phyloP scores from a whole-genome alignment of 1,140 invertebrate genomes.

The Nebria ingens region DNA sequence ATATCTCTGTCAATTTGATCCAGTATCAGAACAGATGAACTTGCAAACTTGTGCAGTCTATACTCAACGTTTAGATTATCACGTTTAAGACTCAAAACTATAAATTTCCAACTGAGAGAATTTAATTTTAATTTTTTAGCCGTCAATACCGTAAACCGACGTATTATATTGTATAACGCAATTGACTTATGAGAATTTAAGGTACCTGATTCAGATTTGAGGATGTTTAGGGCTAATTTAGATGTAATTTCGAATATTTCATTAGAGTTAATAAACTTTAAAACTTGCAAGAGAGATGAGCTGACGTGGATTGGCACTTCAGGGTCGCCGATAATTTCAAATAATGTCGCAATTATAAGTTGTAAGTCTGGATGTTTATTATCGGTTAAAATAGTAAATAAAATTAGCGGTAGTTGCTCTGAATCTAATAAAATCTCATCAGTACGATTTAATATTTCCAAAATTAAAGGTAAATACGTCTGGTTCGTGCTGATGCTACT shows the following conservation, averaged over 20 bases:
- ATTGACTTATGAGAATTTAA: conserved; percentile 38
- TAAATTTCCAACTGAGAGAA: conserved; percentile 34
- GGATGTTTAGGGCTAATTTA: conserved; percentile 28
- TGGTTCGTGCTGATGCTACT: no score
- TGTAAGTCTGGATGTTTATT: conserved; percentile 28
- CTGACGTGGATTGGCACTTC: conserved; percentile 34
- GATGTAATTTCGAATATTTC: conserved; percentile 35
- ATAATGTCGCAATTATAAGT: conserved; percentile 25
- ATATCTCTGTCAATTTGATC: conserved; percentile 48
- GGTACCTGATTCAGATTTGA: conserved; percentile 25
- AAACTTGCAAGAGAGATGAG: conserved; percentile 35
- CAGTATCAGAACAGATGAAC: conserved; percentile 32
- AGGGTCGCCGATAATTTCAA: conserved; percentile 24
- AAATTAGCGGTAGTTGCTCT: conserved; percentile 44
- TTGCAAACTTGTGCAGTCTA: conserved; percentile 4
- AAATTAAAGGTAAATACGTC: conserved; percentile 14
- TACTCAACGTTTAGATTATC: conserved; percentile 32
- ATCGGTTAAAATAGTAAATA: conserved; percentile 36
- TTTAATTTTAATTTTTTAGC: conserved; percentile 18
- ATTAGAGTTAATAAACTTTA: conserved; percentile 43
- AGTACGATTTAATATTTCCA: conserved; percentile 17
- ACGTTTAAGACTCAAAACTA: conserved; percentile 34
- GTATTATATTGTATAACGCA: conserved; percentile 35
- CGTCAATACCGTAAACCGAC: conserved; percentile 31
- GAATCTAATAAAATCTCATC: conserved; percentile 50